Base-by-base conservation (phyloP, 2,113 vertebrate species). In the Pleuronectes platessa region DNA sequence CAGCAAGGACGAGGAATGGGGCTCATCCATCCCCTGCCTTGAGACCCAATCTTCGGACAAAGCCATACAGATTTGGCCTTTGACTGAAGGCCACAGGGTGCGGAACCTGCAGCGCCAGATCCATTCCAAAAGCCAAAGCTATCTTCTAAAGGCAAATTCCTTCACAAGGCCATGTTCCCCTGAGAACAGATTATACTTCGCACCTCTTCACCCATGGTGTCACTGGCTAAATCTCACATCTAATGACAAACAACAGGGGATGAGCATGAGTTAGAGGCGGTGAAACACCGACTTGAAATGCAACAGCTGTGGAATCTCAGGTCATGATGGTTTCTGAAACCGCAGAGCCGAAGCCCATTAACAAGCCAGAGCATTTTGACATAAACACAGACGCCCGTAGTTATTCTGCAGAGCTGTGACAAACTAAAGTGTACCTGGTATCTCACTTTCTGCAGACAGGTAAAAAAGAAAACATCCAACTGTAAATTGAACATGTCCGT, bases 31-130 rank as follows among this genome's bases (percentile, higher is more conserved):
- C 76, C 81, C 86, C 85, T 74, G 65, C 82, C 84, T 82, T 24
- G 71, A 79, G 66, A 89, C 79, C 75, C 81, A 88, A 93, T 93
- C 84, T 93, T 56, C 68, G 76, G 73, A 87, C 62, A 79, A 90
- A 93, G 70, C 74, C 81, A 81, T 66, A 73, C 76, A 84, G 85
- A 84, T 86, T 82, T 93, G 84, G 82, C 93, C 90, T 93, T 94
- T 91, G 54, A 65, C 81, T 79, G 65, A 68, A 85, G 79, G 85
- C 88, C 83, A 80, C 68, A 26, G 82, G 89, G 85, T 73, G 80
- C 74, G 62, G 40, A 72, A n/a, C 85, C 82, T 79, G 78, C 81
- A 68, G 83, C 14, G 77, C 61, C 65, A 42, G 81, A 85, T 85
- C 72, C 75, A 60, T 89, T 92, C 93, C 78, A 81, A 94, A 92